Evolutionary conservation across 2,888 invertebrate genomes (phyloP).

Genomic region (Lagria hirta): DNA sequence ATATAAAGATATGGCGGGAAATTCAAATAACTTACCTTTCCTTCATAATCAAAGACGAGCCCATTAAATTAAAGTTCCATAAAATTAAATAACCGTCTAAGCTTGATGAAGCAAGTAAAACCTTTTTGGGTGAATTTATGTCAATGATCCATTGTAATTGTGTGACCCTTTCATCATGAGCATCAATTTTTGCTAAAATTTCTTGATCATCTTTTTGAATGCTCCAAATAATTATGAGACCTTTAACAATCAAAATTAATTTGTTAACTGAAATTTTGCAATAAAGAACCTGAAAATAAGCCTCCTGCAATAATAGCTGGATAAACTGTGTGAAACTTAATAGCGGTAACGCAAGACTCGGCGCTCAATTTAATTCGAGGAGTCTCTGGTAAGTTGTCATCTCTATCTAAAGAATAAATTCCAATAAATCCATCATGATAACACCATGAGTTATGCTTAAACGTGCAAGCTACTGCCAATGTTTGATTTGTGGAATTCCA

Average conservation of each 20-base stretch:
- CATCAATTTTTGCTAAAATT: constrained; percentile 37
- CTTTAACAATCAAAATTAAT: constrained; percentile 21
- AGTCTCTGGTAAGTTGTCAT: constrained; percentile 41
- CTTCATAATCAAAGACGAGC: constrained; percentile 31
- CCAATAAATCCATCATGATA: constrained; percentile 47
- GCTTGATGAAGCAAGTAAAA: constrained; percentile 46
- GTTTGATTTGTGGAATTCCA: constrained; percentile 53
- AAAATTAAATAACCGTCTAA: constrained; percentile 47
- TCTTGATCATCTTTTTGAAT: constrained; percentile 45
- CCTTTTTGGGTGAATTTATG: constrained; percentile 39
- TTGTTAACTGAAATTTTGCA: constrained; percentile 16
- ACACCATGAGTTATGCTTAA: constrained; percentile 52
- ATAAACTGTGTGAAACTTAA: constrained; percentile 56
- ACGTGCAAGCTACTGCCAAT: constrained; percentile 47
- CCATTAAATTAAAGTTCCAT: constrained; percentile 43
- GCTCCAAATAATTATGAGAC: constrained; percentile 47
- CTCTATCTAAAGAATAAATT: constrained; percentile 46
- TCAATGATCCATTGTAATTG: constrained; percentile 49
- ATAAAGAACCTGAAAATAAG: constrained; percentile 51
- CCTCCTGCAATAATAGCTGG: constrained; percentile 57
- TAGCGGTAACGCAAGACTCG: constrained; percentile 53
- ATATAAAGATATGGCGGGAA: constrained; percentile 4
- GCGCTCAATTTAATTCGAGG: constrained; percentile 45
- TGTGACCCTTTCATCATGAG: constrained; percentile 48
- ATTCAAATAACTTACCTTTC: constrained; percentile 33